Evolutionary conservation across 1,140 invertebrate species (phyloP).

Genomic region (Trichonephila inaurata): DNA sequence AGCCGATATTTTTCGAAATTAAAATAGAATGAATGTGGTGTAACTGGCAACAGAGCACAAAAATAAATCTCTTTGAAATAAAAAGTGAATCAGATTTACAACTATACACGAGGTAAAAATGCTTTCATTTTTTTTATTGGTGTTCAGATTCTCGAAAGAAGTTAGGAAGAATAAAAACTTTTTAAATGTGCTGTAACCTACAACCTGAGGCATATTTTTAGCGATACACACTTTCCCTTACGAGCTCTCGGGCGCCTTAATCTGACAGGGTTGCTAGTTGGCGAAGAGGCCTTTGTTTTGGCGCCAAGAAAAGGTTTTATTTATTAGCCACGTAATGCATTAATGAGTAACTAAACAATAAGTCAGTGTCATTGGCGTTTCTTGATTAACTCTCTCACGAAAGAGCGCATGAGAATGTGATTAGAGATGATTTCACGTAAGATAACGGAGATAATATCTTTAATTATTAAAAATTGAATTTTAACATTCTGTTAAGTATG

Average conservation of each 20-base stretch:
- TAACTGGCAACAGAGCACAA: not conserved
- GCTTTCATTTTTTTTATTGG: not conserved
- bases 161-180: conserved; percentile 23
- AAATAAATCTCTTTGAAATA: conserved; percentile 10
- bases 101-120: not conserved
- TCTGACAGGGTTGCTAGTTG: conserved; percentile 48
- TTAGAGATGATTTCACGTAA: too few relatives aligned
- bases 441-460: too few relatives aligned
- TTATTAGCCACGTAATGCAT: not conserved
- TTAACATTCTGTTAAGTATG: too few relatives aligned
- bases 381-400: not conserved
- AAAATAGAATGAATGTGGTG: conserved; percentile 21
- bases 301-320: not conserved
- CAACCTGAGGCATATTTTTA: conserved; percentile 60
- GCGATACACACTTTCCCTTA: conserved; percentile 65
- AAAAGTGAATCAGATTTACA: conserved; percentile 21
- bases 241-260: conserved; percentile 50
- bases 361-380: not conserved
- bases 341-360: conserved; percentile 8
- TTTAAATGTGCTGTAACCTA: conserved; percentile 45
- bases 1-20: conserved; percentile 7
- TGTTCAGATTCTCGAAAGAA: conserved; percentile 17
- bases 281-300: not conserved
- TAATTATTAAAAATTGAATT: too few relatives aligned
- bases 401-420: too few relatives aligned